These are phyloP conservation scores for Habrosyne pyritoides DNA, from an alignment of 2,888 invertebrate genomes.

Conservation along the genomic window DNA sequence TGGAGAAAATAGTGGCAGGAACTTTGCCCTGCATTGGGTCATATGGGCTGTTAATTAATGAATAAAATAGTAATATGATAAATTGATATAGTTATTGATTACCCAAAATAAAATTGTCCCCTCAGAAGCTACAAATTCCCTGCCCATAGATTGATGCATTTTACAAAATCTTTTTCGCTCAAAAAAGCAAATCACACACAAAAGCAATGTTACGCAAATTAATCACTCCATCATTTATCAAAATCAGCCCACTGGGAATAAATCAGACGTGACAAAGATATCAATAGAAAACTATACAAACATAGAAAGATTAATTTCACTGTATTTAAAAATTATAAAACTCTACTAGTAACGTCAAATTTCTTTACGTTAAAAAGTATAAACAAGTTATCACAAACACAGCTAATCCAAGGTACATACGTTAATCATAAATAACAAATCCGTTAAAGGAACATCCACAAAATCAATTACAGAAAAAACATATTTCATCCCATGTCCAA, in stretches of 20 bases:
- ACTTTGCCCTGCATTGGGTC: too few relatives aligned
- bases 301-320: too few relatives aligned
- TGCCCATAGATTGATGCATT: not conserved
- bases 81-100: too few relatives aligned
- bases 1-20: too few relatives aligned
- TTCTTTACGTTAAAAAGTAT: too few relatives aligned
- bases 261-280: not conserved
- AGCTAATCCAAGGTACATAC: slow-evolving; percentile 28
- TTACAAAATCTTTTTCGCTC: not conserved
- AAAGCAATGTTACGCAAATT: not conserved
- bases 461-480: slow-evolving; percentile 53
- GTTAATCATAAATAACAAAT: slow-evolving; percentile 47
- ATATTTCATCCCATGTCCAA: slow-evolving; percentile 72
- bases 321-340: too few relatives aligned
- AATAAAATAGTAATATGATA: too few relatives aligned
- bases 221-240: not conserved
- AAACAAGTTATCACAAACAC: slow-evolving; percentile 48
- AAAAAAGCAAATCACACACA: not conserved
- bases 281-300: too few relatives aligned
- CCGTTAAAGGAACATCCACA: slow-evolving; percentile 52
- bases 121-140: not conserved
- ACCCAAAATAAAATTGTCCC: not conserved
- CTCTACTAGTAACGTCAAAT: slow-evolving; percentile 42
- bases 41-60: too few relatives aligned
- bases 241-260: not conserved